A percentile compares a stretch with the other conserved stretches of the same genome.
phyloP scores from a whole-genome alignment of 2,113 vertebrate genomes.

The Dendropsophus ebraccatus region DNA sequence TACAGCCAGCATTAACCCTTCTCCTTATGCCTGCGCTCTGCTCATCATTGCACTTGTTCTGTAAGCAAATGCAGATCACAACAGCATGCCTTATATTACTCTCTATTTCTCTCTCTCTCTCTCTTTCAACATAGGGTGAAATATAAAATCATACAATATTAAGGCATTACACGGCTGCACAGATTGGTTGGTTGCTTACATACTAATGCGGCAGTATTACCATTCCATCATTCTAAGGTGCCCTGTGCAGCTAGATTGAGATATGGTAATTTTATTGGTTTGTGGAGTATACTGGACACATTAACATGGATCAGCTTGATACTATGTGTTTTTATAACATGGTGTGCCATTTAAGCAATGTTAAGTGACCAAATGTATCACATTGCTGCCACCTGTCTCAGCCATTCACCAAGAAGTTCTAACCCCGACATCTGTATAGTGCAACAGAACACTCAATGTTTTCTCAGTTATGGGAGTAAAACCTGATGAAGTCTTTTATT shows the following conservation, averaged over 20 bases:
- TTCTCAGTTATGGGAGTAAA: too few species aligned
- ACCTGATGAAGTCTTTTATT: neutral
- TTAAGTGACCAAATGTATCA: neutral
- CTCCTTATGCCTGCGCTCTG: neutral
- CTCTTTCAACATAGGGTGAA: neutral
- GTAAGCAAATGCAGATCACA: neutral
- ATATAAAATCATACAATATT: neutral
- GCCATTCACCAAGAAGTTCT: neutral
- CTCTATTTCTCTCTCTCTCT: too few species aligned
- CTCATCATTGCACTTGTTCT: conserved; percentile 22
- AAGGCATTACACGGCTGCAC: neutral
- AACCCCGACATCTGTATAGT: neutral
- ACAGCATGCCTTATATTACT: neutral
- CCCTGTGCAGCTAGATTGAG: neutral
- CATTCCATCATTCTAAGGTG: neutral
- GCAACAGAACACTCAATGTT: neutral
- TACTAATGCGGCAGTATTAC: neutral
- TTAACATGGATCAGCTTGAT: neutral
- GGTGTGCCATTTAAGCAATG: neutral
- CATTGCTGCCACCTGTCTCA: neutral
- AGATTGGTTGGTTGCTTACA: neutral
- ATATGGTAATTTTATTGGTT: neutral
- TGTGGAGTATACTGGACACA: neutral
- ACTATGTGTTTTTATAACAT: neutral
- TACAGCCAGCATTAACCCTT: conserved; percentile 31